Evolutionary conservation across 1,140 invertebrate species (phyloP).

Genomic region (Diorhabda sublineata): DNA sequence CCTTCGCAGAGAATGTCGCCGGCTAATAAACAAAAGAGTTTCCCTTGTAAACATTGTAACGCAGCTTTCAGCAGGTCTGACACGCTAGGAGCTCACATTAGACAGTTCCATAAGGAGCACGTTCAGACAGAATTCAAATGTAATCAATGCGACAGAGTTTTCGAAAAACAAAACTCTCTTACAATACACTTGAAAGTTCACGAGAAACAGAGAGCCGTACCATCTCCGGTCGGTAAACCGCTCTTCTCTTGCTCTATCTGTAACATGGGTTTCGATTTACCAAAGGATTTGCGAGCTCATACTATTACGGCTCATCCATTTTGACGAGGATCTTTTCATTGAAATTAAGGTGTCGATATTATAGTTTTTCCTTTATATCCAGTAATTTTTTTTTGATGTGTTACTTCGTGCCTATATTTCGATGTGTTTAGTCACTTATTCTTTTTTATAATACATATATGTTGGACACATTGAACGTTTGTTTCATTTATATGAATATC

Average conservation of each 20-base stretch:
- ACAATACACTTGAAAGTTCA: slow-evolving; percentile 42
- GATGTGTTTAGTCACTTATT: no score
- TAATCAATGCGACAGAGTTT: slow-evolving; percentile 35
- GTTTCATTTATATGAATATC: no score
- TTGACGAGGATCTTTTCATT: slow-evolving; percentile 23
- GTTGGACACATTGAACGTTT: no score
- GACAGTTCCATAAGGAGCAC: slow-evolving; percentile 30
- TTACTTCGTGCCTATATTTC: no score
- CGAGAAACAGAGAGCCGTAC: slow-evolving; percentile 32
- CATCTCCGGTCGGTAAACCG: slow-evolving; percentile 7
- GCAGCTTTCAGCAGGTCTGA: slow-evolving; percentile 36
- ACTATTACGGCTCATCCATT: slow-evolving; percentile 42
- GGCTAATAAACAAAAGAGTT: slow-evolving; percentile 18
- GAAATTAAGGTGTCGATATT: not conserved
- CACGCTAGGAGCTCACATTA: slow-evolving; percentile 35
- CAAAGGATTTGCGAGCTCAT: slow-evolving; percentile 41
- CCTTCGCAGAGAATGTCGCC: not conserved
- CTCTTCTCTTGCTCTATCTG: slow-evolving; percentile 41
- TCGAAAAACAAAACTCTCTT: slow-evolving; percentile 41
- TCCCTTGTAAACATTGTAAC: slow-evolving; percentile 35
- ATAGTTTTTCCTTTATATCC: no score
- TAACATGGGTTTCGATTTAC: slow-evolving; percentile 37
- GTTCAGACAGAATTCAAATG: slow-evolving; percentile 33
- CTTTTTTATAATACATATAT: no score
- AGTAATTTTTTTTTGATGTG: no score